A percentile compares a stretch with the other conserved stretches of the same genome.
Conservation (phyloP, 2,888 invertebrate species). For the Meiosimyza platycephala region DNA sequence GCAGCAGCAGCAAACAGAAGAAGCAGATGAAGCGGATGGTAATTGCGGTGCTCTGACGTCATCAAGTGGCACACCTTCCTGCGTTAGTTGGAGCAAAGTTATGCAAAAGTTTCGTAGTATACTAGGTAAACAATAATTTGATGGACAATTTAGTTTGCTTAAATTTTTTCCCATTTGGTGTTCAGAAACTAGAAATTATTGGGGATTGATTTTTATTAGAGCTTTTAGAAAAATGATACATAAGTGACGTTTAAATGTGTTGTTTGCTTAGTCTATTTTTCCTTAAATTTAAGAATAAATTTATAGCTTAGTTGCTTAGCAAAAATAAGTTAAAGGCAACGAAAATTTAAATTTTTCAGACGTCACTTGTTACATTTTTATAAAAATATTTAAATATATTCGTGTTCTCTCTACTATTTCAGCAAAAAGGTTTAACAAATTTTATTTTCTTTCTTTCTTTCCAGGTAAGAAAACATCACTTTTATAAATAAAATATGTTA, state of each 20-base stretch:
- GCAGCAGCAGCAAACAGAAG: conserved; percentile 37
- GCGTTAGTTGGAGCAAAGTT: conserved; percentile 66
- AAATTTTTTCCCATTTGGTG: conserved; percentile 1
- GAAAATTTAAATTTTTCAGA: too few relatives aligned
- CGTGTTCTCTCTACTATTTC: too few relatives aligned
- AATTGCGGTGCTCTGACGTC: conserved; percentile 37
- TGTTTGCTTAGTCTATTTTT: too few relatives aligned
- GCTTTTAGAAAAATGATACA: too few relatives aligned
- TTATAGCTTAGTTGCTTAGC: too few relatives aligned
- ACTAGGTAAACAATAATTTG: conserved; percentile 53
- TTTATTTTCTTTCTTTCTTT: conserved; percentile 43
- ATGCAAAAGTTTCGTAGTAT: conserved; percentile 62
- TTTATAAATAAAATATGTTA: background rate
- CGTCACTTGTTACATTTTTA: too few relatives aligned
- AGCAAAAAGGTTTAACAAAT: background rate
- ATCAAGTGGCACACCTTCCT: conserved; percentile 55
- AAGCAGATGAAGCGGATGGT: conserved; percentile 27
- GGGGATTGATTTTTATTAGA: too few relatives aligned
- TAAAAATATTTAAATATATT: too few relatives aligned
- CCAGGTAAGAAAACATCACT: conserved; percentile 51
- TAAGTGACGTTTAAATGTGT: background rate
- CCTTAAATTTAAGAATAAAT: too few relatives aligned
- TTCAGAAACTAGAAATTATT: background rate
- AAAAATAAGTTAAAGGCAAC: too few relatives aligned
- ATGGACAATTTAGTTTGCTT: background rate